Conservation (phyloP, 2,888 invertebrate genomes). For the Chrysolina haemoptera region DNA sequence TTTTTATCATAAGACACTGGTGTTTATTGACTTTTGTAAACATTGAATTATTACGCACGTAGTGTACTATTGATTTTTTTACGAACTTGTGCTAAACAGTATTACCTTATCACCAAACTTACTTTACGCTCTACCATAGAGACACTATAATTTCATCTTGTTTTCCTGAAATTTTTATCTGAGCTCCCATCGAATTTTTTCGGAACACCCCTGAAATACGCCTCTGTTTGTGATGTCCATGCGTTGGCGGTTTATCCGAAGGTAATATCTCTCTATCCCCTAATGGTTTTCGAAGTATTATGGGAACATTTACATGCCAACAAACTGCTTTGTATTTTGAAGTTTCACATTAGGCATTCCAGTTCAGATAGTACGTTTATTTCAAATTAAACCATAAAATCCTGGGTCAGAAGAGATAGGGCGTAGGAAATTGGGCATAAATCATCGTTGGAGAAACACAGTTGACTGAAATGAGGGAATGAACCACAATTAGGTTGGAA, state of each 20-base stretch:
- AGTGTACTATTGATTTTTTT: too few relatives aligned
- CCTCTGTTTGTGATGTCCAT: background rate
- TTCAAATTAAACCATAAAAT: constrained; percentile 1
- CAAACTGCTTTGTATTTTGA: background rate
- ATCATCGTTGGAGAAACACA: background rate
- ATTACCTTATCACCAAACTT: too few relatives aligned
- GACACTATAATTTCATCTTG: too few relatives aligned
- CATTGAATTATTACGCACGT: too few relatives aligned
- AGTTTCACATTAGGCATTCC: constrained; percentile 1
- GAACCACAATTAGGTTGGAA: background rate
- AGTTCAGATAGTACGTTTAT: background rate
- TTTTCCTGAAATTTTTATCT: too few relatives aligned
- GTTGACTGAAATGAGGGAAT: background rate
- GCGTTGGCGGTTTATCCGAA: background rate
- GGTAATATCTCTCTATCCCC: background rate
- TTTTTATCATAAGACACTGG: too few relatives aligned
- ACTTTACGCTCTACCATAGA: too few relatives aligned
- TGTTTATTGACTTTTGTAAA: too few relatives aligned
- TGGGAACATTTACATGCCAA: background rate
- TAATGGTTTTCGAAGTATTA: background rate
- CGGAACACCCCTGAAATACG: background rate
- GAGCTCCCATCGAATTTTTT: too few relatives aligned
- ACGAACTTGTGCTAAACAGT: too few relatives aligned
- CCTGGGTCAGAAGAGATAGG: background rate
- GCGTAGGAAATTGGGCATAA: background rate